Conservation (phyloP, 1,140 invertebrate genomes). For the Drosophila tropicalis region DNA sequence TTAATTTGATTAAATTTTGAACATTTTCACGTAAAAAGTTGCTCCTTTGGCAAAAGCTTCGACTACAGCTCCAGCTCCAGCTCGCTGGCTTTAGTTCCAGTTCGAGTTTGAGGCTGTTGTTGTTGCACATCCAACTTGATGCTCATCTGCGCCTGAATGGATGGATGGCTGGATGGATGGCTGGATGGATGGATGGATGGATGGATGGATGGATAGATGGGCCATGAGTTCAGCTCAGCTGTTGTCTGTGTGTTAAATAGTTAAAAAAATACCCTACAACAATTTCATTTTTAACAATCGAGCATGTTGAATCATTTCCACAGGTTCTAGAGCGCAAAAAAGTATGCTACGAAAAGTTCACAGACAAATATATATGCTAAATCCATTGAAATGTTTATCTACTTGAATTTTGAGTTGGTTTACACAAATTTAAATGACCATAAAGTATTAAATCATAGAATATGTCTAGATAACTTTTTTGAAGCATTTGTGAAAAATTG, state of each 20-base stretch:
- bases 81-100: conserved; percentile 10
- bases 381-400: neutral
- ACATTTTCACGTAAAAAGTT: conserved; percentile 81
- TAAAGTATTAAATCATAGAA: too few species aligned
- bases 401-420: neutral
- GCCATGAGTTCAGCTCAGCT: conserved; percentile 9
- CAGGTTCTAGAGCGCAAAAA: neutral
- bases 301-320: neutral
- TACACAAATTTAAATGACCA: neutral
- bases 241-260: conserved; percentile 14
- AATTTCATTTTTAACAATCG: conserved; percentile 1
- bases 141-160: conserved; percentile 41
- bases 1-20: conserved; percentile 83
- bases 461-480: too few species aligned
- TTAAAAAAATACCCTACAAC: conserved; percentile 9
- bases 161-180: too few species aligned
- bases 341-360: neutral
- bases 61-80: conserved; percentile 19
- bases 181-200: conserved; percentile 5
- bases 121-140: conserved; percentile 27
- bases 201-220: conserved; percentile 14
- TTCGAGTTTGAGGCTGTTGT: conserved; percentile 31
- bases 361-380: neutral
- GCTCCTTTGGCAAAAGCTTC: conserved; percentile 54
- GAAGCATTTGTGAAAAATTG: neutral